Conservation (phyloP, 2,797 vertebrate genomes). For the Aselliscus stoliczkanus region DNA sequence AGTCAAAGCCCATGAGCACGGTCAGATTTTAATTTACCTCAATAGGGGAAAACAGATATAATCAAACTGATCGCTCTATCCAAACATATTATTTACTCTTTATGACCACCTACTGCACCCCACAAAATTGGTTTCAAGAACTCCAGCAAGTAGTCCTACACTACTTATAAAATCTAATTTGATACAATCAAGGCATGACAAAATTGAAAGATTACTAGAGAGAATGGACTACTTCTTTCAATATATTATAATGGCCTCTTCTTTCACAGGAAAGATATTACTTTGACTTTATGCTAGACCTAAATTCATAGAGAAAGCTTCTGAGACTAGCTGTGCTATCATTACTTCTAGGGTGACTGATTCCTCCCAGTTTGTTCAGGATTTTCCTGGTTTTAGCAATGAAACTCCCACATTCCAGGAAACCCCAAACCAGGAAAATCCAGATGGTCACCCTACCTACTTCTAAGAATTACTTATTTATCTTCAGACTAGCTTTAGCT, state of each 20-base stretch:
- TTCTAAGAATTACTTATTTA: neutral
- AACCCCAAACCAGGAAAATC: neutral
- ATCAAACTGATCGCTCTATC: slow-evolving; percentile 73
- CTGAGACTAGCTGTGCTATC: neutral
- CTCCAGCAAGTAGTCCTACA: slow-evolving; percentile 58
- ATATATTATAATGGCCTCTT: neutral
- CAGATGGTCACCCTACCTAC: neutral
- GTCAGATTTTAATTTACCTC: slow-evolving; percentile 75
- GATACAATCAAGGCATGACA: slow-evolving; percentile 51
- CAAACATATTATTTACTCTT: slow-evolving; percentile 62
- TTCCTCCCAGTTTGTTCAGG: neutral
- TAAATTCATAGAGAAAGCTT: neutral
- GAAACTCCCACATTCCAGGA: neutral
- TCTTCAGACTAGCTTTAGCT: neutral
- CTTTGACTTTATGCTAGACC: neutral
- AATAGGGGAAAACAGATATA: slow-evolving; percentile 68
- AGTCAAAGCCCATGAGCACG: slow-evolving; percentile 63
- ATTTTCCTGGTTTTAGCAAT: neutral
- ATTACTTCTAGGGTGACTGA: neutral
- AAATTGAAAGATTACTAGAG: slow-evolving; percentile 57
- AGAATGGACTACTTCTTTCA: neutral
- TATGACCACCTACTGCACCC: slow-evolving; percentile 71
- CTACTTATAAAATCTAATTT: slow-evolving; percentile 66
- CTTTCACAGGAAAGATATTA: neutral
- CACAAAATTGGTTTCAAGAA: slow-evolving; percentile 76